Evolutionary conservation across 2,113 vertebrate species (phyloP).

Genomic region (Fulmarus glacialis): DNA sequence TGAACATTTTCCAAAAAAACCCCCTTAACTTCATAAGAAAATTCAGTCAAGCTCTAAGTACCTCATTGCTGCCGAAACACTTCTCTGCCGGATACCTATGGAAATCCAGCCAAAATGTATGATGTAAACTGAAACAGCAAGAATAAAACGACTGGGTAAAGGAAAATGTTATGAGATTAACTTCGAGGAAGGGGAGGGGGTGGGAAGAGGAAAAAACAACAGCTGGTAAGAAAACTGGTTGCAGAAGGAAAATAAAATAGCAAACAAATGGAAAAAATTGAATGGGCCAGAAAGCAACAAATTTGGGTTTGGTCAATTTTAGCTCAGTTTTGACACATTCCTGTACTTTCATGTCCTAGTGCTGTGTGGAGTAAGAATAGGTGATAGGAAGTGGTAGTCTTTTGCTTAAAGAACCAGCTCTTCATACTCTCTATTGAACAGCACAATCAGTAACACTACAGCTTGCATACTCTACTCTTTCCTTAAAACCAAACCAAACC

Average conservation of each 20-base stretch:
- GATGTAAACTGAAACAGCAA: background rate
- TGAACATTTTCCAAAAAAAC: background rate
- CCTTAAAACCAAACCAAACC: background rate
- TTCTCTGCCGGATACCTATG: background rate
- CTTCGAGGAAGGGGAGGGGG: rapidly evolving
- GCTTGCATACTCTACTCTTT: background rate
- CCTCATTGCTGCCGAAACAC: background rate
- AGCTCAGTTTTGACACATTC: background rate
- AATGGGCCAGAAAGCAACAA: background rate
- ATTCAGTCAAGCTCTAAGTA: background rate
- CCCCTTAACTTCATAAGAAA: background rate
- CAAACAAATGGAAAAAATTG: background rate
- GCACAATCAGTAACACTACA: background rate
- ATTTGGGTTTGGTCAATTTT: background rate
- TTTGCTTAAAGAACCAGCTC: background rate
- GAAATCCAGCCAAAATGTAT: background rate
- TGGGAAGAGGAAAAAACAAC: background rate
- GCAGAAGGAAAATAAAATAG: background rate
- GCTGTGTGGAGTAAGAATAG: background rate
- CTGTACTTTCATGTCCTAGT: background rate
- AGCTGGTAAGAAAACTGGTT: background rate
- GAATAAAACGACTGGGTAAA: background rate
- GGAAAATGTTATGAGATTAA: background rate
- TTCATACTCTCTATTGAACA: background rate
- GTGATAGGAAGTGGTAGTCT: background rate